These are phyloP conservation scores for Bubo blakistoni DNA, from an alignment of 2,113 vertebrate genomes.

Conservation along the genomic window DNA sequence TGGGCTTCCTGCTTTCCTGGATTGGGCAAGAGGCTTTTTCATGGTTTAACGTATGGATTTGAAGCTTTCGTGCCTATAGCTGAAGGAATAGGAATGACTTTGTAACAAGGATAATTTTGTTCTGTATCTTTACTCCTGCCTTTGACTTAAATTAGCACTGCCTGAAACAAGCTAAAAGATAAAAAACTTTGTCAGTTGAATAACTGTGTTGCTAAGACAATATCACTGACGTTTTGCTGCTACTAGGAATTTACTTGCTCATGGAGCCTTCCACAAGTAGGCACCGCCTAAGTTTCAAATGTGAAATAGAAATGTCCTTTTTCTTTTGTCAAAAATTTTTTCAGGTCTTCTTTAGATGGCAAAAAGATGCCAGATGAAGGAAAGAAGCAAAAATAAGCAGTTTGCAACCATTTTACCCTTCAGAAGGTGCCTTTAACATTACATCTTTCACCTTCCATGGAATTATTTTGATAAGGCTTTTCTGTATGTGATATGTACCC, in stretches of 20 bases:
- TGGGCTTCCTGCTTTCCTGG: background rate
- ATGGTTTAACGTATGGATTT: background rate
- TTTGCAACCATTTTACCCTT: background rate
- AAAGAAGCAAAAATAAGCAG: background rate
- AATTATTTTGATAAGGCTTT: slow-evolving; percentile 9
- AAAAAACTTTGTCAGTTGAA: background rate
- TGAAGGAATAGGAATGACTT: background rate
- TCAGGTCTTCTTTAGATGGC: background rate
- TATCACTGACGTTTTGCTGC: background rate
- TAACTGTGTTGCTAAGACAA: background rate
- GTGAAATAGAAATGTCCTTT: background rate
- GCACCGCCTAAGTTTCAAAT: background rate
- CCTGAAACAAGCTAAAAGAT: background rate
- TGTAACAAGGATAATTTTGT: background rate
- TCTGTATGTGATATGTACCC: background rate
- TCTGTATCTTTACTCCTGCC: background rate
- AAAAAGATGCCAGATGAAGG: background rate
- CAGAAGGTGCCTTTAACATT: background rate
- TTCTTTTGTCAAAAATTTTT: background rate
- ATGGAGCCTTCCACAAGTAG: background rate
- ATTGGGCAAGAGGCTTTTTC: background rate
- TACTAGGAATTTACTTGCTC: background rate
- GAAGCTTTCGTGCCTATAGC: background rate
- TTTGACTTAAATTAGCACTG: background rate
- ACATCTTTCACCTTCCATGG: background rate